Conservation (phyloP, 2,888 invertebrate species). For the Drosophila austrosaltans region DNA sequence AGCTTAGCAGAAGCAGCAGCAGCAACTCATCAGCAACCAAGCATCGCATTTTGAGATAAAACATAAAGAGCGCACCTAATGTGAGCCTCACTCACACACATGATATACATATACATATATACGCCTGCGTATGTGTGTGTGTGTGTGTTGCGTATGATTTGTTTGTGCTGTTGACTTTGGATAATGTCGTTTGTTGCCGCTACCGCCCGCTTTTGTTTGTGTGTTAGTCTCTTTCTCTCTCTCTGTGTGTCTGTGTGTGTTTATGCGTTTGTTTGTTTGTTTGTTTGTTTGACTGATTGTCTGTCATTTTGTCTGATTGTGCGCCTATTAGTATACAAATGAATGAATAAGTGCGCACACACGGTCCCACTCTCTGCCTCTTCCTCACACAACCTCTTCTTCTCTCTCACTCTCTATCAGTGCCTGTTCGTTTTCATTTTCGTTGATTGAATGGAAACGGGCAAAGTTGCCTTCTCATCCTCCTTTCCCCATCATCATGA, state of each 20-base stretch:
- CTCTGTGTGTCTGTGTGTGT: slow-evolving; percentile 27
- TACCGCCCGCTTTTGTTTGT: slow-evolving; percentile 36
- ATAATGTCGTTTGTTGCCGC: slow-evolving; percentile 72
- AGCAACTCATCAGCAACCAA: slow-evolving; percentile 71
- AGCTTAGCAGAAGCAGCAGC: background rate
- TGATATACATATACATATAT: background rate
- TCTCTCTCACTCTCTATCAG: background rate
- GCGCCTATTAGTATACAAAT: slow-evolving; percentile 77
- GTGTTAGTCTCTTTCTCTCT: too few species aligned
- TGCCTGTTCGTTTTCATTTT: slow-evolving; percentile 62
- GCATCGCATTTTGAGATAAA: slow-evolving; percentile 73
- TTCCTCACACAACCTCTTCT: background rate
- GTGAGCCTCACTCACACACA: slow-evolving; percentile 24
- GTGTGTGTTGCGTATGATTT: slow-evolving; percentile 37
- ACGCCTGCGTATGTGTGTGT: background rate
- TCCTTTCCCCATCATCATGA: background rate
- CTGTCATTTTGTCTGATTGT: slow-evolving; percentile 73
- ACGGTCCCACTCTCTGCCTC: slow-evolving; percentile 18
- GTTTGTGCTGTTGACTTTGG: slow-evolving; percentile 72
- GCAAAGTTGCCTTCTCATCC: slow-evolving; percentile 10
- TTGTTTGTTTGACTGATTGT: slow-evolving; percentile 71
- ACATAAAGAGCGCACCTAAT: slow-evolving; percentile 73
- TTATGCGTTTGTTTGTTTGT: slow-evolving; percentile 37
- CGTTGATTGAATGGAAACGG: slow-evolving; percentile 67
- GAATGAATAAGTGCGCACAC: slow-evolving; percentile 71